phyloP scores from a whole-genome alignment of 1,140 invertebrate genomes.

The Choristoneura fumiferana region DNA sequence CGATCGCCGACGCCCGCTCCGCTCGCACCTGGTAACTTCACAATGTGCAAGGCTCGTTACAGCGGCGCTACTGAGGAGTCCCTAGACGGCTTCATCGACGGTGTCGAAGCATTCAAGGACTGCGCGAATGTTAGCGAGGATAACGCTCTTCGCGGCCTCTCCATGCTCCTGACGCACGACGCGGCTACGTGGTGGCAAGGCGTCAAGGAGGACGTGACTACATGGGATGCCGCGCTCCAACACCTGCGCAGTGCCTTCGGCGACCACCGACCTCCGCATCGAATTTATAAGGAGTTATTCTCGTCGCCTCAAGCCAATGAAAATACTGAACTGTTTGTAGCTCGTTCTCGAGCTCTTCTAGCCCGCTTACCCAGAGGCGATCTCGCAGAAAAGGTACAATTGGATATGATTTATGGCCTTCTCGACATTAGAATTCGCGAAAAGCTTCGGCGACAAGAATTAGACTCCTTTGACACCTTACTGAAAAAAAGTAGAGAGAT shows the following conservation, averaged over 20 bases:
- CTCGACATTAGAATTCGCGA: no score
- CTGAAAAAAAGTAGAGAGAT: no score
- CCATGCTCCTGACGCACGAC: neutral
- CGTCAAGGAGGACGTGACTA: neutral
- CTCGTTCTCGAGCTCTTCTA: neutral
- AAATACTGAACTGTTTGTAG: constrained; percentile 13
- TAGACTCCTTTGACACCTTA: no score
- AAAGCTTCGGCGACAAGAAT: no score
- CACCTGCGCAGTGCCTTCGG: neutral
- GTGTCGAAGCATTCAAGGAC: neutral
- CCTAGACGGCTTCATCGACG: neutral
- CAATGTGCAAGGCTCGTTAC: no score
- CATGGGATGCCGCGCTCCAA: neutral
- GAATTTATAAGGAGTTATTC: neutral
- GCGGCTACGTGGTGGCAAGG: constrained; percentile 20
- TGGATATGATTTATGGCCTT: no score
- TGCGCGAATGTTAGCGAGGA: neutral
- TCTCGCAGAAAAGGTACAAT: no score
- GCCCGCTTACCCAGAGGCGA: no score
- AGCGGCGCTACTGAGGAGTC: no score
- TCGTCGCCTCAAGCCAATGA: neutral
- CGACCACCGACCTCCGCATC: constrained; percentile 1
- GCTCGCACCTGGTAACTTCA: no score
- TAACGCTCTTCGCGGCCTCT: neutral
- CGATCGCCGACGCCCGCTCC: no score